These are phyloP conservation scores for Rhabdomys pumilio DNA, from an alignment of 2,797 vertebrate genomes.

Conservation along the genomic window DNA sequence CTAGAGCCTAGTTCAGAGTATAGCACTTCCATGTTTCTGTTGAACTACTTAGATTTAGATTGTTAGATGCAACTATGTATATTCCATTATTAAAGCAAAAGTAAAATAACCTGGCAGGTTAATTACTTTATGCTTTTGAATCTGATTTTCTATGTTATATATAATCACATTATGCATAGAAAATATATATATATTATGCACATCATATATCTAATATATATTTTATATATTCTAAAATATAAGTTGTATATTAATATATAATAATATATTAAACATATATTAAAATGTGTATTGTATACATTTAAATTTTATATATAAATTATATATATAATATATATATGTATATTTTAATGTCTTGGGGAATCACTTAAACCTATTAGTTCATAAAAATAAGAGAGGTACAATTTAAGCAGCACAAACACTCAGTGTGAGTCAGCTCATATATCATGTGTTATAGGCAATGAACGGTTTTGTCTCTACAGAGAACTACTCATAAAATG, in stretches of 20 bases:
- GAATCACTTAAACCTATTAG: conserved; percentile 18
- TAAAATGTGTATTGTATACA: neutral
- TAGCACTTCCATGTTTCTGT: neutral
- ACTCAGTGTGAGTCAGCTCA: neutral
- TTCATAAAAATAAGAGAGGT: neutral
- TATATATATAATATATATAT: neutral
- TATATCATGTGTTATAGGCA: neutral
- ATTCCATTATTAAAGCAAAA: conserved; percentile 42
- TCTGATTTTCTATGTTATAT: neutral
- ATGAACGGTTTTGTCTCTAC: neutral
- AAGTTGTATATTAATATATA: too few species aligned
- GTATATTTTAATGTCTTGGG: conserved; percentile 25
- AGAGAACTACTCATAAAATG: conserved; percentile 30
- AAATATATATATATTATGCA: neutral
- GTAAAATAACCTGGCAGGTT: neutral
- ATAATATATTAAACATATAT: neutral
- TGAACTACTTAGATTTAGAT: neutral
- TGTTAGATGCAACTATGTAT: conserved; percentile 17
- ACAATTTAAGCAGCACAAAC: neutral
- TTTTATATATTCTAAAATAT: neutral
- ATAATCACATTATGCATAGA: neutral
- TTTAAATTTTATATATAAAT: neutral
- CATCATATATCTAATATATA: neutral
- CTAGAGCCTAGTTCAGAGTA: neutral
- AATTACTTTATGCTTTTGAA: neutral